Base-by-base conservation (phyloP, 2,888 invertebrate species). In the Formica aserva region DNA sequence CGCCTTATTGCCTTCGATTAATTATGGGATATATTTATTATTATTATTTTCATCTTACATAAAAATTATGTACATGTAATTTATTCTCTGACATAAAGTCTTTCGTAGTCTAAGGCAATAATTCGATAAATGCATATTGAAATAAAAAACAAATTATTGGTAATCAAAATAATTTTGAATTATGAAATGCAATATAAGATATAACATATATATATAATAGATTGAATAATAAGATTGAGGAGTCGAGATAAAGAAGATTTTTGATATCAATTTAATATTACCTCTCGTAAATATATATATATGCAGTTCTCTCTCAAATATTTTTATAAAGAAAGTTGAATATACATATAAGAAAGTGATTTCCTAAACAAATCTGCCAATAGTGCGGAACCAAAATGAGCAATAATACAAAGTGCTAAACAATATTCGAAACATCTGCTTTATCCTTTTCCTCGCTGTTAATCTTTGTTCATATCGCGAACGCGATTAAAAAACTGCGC, bases 391-490 rank as follows among this genome's bases (percentile, higher is more conserved):
- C 15, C 15, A 29, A 29, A 67, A 13, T 5, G 32, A 32, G 45
- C 72, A 57, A 72, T 45, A 71, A 69, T 60, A 62, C 45, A 48
- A 60, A 60, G 35, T 71, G 60, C 35, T 72, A 72, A 80, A 80
- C 8, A 48, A 71, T 57, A 69, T 72, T 35, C 48, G 29, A 11
- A 60, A 71, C 45, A 62, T 11, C 35, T 57, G 60, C 60, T 48
- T 72, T 45, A 72, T 80, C 35, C 13, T 80, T 48, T 8, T 52
- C 35, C 72, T 62, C 57, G 71, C 26, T 22, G 72, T 80, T 80
- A 80, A 80, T 60, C 78, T 80, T 72, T 35, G 72, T 72, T 80
- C 72, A 13, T 80, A 80, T 80, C 78, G 72, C 48, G 71, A 45
- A 45, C 35, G 45, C 48, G 78, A 80, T 80, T 72, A 80, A 80